Conservation (phyloP, 2,113 vertebrate genomes). For the Equus quagga region DNA sequence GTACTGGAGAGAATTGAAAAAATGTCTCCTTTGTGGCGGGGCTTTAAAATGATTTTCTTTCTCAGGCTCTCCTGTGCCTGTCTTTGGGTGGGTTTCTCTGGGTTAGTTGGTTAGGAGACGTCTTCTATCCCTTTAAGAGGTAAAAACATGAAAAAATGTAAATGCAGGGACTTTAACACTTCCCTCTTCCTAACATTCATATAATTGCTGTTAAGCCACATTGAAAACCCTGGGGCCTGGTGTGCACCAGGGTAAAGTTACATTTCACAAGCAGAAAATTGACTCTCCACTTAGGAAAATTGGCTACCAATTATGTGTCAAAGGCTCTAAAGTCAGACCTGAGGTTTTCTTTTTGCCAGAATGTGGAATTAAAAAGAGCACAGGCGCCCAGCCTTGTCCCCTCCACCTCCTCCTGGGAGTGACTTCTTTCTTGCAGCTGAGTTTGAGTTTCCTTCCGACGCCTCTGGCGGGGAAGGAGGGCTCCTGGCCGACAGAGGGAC, state of each 20-base stretch:
- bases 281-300: slow-evolving; percentile 85
- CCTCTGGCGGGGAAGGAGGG: not conserved
- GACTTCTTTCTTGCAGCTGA: slow-evolving; percentile 3
- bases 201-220: slow-evolving; percentile 89
- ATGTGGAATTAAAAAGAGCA: slow-evolving; percentile 71
- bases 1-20: slow-evolving; percentile 76
- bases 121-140: slow-evolving; percentile 79
- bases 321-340: slow-evolving; percentile 81
- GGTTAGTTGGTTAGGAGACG: slow-evolving; percentile 73
- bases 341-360: slow-evolving; percentile 80
- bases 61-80: slow-evolving; percentile 74
- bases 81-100: slow-evolving; percentile 50
- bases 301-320: slow-evolving; percentile 85
- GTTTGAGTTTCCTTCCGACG: slow-evolving; percentile 57
- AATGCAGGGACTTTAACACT: slow-evolving; percentile 83
- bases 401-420: slow-evolving; percentile 38
- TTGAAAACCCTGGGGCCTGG: slow-evolving; percentile 86
- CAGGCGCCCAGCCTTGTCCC: slow-evolving; percentile 60
- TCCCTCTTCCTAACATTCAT: slow-evolving; percentile 83
- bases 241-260: slow-evolving; percentile 86
- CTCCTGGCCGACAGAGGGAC: not conserved
- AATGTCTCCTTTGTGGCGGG: slow-evolving; percentile 46
- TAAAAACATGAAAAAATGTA: slow-evolving; percentile 83
- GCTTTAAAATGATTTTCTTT: slow-evolving; percentile 70
- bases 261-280: slow-evolving; percentile 87